Evolutionary conservation across 2,797 vertebrate species (phyloP).

Genomic region (Podarcis siculus): DNA sequence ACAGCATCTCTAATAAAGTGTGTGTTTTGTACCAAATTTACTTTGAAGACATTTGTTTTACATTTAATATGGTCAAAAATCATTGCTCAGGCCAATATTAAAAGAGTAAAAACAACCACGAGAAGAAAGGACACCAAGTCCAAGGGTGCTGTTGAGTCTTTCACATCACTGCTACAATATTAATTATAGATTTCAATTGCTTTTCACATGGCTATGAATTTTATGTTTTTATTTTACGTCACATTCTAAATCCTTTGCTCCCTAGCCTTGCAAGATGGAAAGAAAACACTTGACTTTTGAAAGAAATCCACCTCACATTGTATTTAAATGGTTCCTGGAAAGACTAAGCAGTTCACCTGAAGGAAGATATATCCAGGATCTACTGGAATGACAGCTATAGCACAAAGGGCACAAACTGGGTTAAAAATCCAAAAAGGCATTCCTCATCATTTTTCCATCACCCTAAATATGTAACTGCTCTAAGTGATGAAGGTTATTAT

Average conservation of each 20-base stretch:
- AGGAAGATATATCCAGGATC: neutral
- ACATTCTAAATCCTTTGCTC: neutral
- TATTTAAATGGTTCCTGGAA: neutral
- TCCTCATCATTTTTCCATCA: neutral
- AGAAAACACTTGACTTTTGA: neutral
- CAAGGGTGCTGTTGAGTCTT: neutral
- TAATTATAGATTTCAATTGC: neutral
- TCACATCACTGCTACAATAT: neutral
- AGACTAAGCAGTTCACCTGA: neutral
- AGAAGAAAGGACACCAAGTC: neutral
- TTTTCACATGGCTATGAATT: neutral
- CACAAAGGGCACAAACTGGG: neutral
- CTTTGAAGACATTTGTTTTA: conserved; percentile 1
- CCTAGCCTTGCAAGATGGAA: neutral
- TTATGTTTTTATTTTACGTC: neutral
- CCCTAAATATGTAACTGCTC: neutral
- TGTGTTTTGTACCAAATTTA: neutral
- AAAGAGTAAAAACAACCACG: neutral
- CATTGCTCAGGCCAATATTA: neutral
- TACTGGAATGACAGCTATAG: neutral
- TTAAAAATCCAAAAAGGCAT: neutral
- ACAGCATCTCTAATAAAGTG: neutral
- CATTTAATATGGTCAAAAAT: neutral
- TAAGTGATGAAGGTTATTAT: conserved; percentile 7
- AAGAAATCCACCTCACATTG: neutral